Conservation (phyloP, 2,113 vertebrate species). For the Myiagra hebetior region DNA sequence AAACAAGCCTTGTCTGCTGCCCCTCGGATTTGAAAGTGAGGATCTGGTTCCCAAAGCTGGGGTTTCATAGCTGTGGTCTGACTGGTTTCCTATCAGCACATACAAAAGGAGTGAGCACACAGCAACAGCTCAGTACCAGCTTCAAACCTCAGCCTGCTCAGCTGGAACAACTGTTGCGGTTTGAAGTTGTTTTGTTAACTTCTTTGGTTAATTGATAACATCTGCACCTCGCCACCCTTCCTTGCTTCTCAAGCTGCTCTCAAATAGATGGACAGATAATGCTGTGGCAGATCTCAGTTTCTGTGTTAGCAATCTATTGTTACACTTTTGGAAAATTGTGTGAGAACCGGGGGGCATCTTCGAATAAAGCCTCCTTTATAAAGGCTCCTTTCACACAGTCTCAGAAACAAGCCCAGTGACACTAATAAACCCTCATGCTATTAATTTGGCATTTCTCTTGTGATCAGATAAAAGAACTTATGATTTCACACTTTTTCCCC, state of each 20-base stretch:
- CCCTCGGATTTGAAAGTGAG: not conserved
- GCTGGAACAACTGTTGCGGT: constrained; percentile 40
- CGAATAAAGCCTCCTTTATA: not conserved
- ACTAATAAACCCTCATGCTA: not conserved
- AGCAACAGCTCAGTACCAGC: not conserved
- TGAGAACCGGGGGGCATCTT: not conserved
- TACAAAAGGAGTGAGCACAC: not conserved
- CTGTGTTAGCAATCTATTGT: not conserved
- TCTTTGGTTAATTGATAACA: constrained; percentile 50
- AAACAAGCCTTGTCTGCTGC: not conserved
- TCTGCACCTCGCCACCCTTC: constrained; percentile 23
- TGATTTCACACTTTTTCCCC: not conserved
- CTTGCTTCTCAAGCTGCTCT: not conserved
- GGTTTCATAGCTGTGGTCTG: constrained; percentile 40
- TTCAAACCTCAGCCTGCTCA: not conserved
- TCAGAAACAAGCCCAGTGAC: not conserved
- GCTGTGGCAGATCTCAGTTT: not conserved
- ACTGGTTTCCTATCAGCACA: not conserved
- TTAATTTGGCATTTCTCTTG: not conserved
- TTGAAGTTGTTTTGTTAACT: constrained; percentile 48
- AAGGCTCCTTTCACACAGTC: not conserved
- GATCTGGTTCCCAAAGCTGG: constrained; percentile 4
- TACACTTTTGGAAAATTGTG: not conserved
- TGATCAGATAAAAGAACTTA: not conserved
- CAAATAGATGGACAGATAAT: not conserved